A percentile compares a stretch with the other conserved stretches of the same genome.
Conservation (phyloP, 2,797 vertebrate genomes). For the Lepidocolaptes lacrymiger region DNA sequence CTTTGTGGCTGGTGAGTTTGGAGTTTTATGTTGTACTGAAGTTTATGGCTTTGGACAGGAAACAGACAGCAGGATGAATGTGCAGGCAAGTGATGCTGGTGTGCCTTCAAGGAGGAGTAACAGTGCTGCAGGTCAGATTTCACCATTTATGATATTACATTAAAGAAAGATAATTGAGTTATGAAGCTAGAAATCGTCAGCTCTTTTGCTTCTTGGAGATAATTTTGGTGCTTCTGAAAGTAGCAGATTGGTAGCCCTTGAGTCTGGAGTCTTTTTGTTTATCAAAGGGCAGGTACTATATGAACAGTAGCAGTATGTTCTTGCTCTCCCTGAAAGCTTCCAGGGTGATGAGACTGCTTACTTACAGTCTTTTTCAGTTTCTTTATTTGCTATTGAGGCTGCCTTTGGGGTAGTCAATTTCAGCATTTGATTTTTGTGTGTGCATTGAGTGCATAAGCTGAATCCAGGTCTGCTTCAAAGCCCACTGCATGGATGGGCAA, state of each 20-base stretch:
- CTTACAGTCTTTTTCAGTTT: background rate
- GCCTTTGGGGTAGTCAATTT: background rate
- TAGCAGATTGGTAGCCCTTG: background rate
- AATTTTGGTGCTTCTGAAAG: background rate
- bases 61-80: background rate
- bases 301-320: background rate
- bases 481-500: background rate
- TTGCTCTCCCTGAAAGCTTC: background rate
- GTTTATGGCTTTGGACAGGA: background rate
- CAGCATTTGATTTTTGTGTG: background rate
- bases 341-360: background rate
- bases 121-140: background rate
- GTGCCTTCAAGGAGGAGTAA: background rate
- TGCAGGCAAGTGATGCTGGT: background rate
- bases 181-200: background rate
- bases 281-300: background rate
- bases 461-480: background rate
- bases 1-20: background rate
- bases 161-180: slow-evolving; percentile 19
- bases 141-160: background rate
- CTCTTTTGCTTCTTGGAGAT: background rate
- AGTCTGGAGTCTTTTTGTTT: background rate
- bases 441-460: background rate
- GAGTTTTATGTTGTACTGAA: background rate
- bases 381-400: background rate